phyloP scores from a whole-genome alignment of 2,113 vertebrate genomes.

The Erythrolamprus reginae region DNA sequence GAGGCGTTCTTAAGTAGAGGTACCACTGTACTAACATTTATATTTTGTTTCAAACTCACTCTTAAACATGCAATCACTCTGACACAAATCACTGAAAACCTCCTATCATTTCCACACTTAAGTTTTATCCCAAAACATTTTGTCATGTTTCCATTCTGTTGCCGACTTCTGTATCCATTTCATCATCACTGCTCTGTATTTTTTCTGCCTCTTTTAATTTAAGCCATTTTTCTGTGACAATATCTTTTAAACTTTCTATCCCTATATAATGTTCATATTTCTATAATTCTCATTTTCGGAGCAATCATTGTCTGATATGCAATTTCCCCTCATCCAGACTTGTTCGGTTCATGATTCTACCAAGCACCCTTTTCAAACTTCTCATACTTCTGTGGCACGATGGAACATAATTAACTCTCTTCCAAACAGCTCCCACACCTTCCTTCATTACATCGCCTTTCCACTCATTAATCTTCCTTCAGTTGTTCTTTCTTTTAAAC shows the following conservation, averaged over 20 bases:
- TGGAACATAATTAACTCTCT: not conserved
- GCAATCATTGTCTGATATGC: not conserved
- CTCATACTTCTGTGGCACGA: not conserved
- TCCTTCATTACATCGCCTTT: not conserved
- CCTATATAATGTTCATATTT: not conserved
- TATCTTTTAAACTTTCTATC: not conserved
- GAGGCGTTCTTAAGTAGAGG: too few relatives aligned
- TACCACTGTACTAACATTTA: not conserved
- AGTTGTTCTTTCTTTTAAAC: not conserved
- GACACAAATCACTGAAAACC: not conserved
- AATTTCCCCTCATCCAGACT: not conserved
- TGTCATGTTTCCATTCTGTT: not conserved
- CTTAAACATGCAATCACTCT: not conserved
- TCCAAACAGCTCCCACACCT: not conserved
- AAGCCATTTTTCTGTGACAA: not conserved
- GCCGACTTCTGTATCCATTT: not conserved
- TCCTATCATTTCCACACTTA: not conserved
- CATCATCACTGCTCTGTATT: not conserved
- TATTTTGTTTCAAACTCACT: not conserved
- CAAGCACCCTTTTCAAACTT: not conserved
- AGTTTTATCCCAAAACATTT: not conserved
- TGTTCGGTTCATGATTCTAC: not conserved
- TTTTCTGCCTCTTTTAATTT: not conserved
- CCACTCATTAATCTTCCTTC: not conserved
- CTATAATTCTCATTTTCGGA: not conserved